phyloP scores from a whole-genome alignment of 2,113 vertebrate genomes.

The Strigops habroptila region DNA sequence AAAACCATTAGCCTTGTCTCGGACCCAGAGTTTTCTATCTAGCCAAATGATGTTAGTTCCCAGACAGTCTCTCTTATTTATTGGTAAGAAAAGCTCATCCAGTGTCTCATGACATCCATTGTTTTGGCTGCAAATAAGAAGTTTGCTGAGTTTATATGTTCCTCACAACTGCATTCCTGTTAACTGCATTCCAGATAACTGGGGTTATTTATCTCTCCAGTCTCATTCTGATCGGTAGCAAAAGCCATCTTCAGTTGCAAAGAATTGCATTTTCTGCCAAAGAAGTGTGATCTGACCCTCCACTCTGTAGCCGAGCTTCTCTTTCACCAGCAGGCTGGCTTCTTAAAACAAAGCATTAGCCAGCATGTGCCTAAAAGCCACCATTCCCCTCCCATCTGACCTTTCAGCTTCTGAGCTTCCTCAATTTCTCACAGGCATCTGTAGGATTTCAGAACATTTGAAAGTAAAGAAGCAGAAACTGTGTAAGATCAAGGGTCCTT shows the following conservation, averaged over 20 bases:
- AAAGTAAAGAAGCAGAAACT: conserved; percentile 35
- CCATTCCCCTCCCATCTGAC: not conserved
- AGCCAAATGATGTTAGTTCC: conserved; percentile 17
- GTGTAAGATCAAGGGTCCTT: not conserved
- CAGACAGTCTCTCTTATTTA: conserved; percentile 11
- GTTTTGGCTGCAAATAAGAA: conserved; percentile 1
- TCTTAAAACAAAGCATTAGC: not conserved
- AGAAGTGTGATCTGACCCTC: not conserved
- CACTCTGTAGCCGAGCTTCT: not conserved
- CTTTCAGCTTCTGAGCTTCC: conserved; percentile 12
- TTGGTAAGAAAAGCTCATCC: conserved; percentile 17
- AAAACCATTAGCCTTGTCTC: not conserved
- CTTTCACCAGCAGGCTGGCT: not conserved
- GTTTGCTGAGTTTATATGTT: not conserved
- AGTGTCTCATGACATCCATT: not conserved
- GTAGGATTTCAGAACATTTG: not conserved
- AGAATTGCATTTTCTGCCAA: not conserved
- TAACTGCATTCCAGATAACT: no score
- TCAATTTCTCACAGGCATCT: not conserved
- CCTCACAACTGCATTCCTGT: fast-evolving
- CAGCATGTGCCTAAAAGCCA: not conserved
- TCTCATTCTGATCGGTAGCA: not conserved
- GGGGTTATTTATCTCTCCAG: not conserved
- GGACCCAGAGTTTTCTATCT: not conserved
- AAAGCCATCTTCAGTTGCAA: not conserved